These are phyloP conservation scores for Telenomus remus DNA, from an alignment of 1,140 invertebrate genomes.

Conservation along the genomic window DNA sequence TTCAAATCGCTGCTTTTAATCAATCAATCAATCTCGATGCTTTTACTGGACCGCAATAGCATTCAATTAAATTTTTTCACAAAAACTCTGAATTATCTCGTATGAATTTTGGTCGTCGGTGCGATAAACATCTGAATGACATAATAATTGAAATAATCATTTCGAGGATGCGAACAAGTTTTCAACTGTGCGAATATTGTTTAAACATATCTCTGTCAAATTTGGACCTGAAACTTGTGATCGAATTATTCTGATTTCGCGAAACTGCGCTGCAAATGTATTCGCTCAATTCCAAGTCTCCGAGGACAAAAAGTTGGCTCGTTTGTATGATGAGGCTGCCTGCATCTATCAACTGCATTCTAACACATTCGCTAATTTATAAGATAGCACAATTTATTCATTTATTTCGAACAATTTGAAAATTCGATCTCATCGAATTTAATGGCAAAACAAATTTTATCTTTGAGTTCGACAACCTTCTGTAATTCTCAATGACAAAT, in stretches of 20 bases:
- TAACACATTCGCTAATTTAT: slow-evolving; percentile 27
- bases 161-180: slow-evolving; percentile 7
- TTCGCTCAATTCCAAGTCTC: slow-evolving; percentile 41
- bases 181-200: slow-evolving; percentile 20
- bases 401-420: no score
- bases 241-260: slow-evolving; percentile 47
- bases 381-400: no score
- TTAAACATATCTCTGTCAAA: slow-evolving; percentile 45
- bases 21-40: no score
- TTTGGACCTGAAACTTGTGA: slow-evolving; percentile 44
- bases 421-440: no score
- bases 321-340: slow-evolving; percentile 33
- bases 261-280: slow-evolving; percentile 29
- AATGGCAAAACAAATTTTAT: no score
- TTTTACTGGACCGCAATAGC: no score
- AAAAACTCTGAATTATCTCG: no score
- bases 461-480: no score
- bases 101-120: neutral
- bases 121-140: neutral
- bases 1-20: no score
- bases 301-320: slow-evolving; percentile 38
- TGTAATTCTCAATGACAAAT: no score
- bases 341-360: slow-evolving; percentile 31
- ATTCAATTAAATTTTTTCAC: no score
- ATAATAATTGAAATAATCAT: slow-evolving; percentile 7